Evolutionary conservation across 2,888 invertebrate species (phyloP).

Genomic region (Xanthostigma xanthostigma): DNA sequence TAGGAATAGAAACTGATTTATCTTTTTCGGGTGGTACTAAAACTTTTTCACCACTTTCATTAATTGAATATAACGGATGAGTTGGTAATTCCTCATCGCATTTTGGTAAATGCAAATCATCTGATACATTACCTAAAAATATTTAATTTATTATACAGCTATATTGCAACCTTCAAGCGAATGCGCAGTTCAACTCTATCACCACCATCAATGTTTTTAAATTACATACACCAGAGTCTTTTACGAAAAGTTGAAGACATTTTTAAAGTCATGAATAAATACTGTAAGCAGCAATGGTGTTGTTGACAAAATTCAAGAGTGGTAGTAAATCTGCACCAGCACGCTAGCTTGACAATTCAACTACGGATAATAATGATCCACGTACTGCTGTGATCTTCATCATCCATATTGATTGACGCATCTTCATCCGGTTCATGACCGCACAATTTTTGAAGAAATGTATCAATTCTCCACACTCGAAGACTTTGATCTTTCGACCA

Average conservation of each 20-base stretch:
- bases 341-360: neutral
- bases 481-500: constrained; percentile 93
- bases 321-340: too few relatives aligned
- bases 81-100: constrained; percentile 1
- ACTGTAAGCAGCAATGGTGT: too few relatives aligned
- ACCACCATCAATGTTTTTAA: too few relatives aligned
- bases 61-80: constrained; percentile 8
- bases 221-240: too few relatives aligned
- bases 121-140: too few relatives aligned
- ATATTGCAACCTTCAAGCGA: too few relatives aligned
- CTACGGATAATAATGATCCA: neutral
- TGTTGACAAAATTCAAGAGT: too few relatives aligned
- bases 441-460: constrained; percentile 68
- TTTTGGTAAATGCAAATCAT: too few relatives aligned
- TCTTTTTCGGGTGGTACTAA: constrained; percentile 2
- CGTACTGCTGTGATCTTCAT: constrained; percentile 1
- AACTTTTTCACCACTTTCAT: constrained; percentile 14
- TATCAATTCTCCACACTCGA: constrained; percentile 80
- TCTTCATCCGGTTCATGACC: constrained; percentile 49
- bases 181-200: too few relatives aligned
- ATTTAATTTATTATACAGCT: too few relatives aligned
- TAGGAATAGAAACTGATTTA: constrained; percentile 15
- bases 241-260: too few relatives aligned
- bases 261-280: too few relatives aligned
- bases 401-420: constrained; percentile 12